Conservation (phyloP, 2,113 vertebrate genomes). For the Pedetes capensis region DNA sequence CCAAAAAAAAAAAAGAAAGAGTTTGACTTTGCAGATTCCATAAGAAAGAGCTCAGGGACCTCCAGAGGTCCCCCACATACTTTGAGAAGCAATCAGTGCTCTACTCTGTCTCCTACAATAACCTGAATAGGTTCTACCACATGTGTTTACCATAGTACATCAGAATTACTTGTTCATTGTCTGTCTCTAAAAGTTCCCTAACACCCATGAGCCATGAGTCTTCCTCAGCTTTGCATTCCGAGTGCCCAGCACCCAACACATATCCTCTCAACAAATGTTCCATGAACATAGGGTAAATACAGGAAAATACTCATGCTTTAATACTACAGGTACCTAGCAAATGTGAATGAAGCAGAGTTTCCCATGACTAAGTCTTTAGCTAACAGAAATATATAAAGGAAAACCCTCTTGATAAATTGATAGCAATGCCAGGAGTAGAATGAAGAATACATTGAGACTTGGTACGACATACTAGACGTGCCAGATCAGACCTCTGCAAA, state of each 20-base stretch:
- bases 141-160: not conserved
- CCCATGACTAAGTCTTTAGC: not conserved
- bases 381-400: constrained; percentile 20
- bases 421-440: not conserved
- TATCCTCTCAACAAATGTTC: not conserved
- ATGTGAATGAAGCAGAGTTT: not conserved
- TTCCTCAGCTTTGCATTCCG: not conserved
- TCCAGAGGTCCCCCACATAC: not conserved
- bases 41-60: not conserved
- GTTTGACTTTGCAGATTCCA: not conserved
- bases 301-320: not conserved
- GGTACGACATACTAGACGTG: constrained; percentile 23
- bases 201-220: not conserved
- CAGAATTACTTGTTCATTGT: not conserved
- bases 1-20: no score
- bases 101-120: not conserved
- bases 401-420: constrained; percentile 6
- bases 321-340: not conserved
- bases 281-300: not conserved
- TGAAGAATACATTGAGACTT: constrained; percentile 53
- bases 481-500: constrained; percentile 22
- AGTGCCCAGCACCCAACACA: not conserved
- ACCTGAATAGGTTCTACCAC: not conserved
- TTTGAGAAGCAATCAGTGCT: not conserved
- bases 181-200: not conserved